Conservation (phyloP, 2,888 invertebrate species). For the Mesopsocus fuscifrons region DNA sequence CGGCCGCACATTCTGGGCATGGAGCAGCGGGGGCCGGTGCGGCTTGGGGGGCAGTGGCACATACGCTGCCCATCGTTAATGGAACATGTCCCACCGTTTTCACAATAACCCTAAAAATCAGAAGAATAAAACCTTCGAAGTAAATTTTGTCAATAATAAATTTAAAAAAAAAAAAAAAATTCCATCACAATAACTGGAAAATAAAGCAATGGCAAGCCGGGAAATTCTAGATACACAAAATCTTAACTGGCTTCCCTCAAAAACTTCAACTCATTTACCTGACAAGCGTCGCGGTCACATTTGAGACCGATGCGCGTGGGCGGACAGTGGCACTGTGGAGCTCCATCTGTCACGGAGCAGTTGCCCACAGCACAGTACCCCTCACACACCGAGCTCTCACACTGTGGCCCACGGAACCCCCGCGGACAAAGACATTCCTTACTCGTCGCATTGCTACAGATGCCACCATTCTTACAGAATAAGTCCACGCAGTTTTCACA, state of each 20-base stretch:
- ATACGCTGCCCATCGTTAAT: background rate
- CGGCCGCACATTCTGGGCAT: constrained; percentile 18
- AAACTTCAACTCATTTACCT: no score
- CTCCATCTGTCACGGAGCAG: constrained; percentile 23
- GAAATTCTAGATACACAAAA: no score
- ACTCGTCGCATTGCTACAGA: constrained; percentile 30
- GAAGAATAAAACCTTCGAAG: no score
- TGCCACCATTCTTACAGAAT: constrained; percentile 39
- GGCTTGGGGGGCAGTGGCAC: constrained; percentile 10
- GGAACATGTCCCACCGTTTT: constrained; percentile 8
- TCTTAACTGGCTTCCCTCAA: no score
- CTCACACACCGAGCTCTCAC: constrained; percentile 28
- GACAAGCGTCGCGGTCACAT: constrained; percentile 39
- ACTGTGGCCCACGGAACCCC: constrained; percentile 31
- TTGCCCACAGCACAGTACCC: constrained; percentile 26
- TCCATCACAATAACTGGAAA: no score
- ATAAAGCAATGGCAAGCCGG: no score
- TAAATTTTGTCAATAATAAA: no score
- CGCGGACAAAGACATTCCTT: constrained; percentile 34
- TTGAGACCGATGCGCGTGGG: constrained; percentile 33
- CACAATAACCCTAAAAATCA: background rate
- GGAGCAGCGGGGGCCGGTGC: constrained; percentile 30
- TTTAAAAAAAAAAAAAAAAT: no score
- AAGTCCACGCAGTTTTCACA: constrained; percentile 38
- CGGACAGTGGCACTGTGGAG: constrained; percentile 28